phyloP scores from a whole-genome alignment of 2,888 invertebrate species.

The Latheticus oryzae region DNA sequence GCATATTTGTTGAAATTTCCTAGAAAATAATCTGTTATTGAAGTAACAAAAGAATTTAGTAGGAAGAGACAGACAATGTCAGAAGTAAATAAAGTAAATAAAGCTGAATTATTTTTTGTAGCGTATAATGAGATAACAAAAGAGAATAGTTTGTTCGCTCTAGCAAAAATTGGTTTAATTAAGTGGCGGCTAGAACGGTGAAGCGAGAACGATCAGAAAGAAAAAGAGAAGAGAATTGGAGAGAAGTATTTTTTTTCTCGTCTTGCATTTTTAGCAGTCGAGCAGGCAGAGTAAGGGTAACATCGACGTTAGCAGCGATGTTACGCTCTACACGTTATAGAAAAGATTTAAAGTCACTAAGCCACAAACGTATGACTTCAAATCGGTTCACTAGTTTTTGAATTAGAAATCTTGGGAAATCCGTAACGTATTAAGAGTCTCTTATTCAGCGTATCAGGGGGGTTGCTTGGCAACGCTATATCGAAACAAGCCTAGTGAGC shows the following conservation, averaged over 20 bases:
- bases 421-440: constrained; percentile 56
- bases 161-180: constrained; percentile 30
- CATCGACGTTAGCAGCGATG: constrained; percentile 15
- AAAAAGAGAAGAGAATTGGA: constrained; percentile 22
- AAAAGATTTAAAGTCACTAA: constrained; percentile 43
- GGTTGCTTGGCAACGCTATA: constrained; percentile 57
- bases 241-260: constrained; percentile 29
- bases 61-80: too few relatives aligned
- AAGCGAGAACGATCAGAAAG: constrained; percentile 22
- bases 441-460: constrained; percentile 53
- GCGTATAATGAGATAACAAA: constrained; percentile 25
- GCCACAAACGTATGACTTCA: constrained; percentile 44
- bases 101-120: constrained; percentile 17
- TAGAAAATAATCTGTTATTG: too few relatives aligned
- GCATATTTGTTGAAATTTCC: too few relatives aligned
- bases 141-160: constrained; percentile 19
- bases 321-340: constrained; percentile 32
- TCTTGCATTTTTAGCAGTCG: constrained; percentile 28
- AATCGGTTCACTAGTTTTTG: constrained; percentile 54
- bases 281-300: constrained; percentile 1
- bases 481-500: constrained; percentile 47
- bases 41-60: too few relatives aligned
- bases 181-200: constrained; percentile 24
- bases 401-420: constrained; percentile 56
- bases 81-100: neutral